Evolutionary conservation across 1,140 invertebrate species (phyloP).

Genomic region (Diorhabda carinulata): DNA sequence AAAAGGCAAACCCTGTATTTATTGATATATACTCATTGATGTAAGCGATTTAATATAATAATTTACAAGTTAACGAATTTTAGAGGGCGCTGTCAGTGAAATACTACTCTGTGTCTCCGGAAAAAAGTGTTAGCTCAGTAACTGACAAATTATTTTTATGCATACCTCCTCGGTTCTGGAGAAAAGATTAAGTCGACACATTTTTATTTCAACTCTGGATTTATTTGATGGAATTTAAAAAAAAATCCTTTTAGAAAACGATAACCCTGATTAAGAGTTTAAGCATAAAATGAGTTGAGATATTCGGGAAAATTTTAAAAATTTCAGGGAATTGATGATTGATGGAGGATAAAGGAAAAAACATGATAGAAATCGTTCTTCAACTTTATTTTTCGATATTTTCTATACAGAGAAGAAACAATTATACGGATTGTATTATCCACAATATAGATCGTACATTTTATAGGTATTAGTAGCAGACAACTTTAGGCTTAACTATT

Average conservation of each 20-base stretch:
- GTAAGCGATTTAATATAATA: too few relatives aligned
- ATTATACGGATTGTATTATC: too few relatives aligned
- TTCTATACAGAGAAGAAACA: too few relatives aligned
- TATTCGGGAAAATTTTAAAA: background rate
- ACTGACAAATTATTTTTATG: background rate
- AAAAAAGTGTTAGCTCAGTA: conserved; percentile 2
- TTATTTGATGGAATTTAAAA: background rate
- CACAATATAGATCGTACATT: too few relatives aligned
- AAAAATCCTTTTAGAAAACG: background rate
- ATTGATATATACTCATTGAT: too few relatives aligned
- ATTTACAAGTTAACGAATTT: too few relatives aligned
- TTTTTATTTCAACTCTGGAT: background rate
- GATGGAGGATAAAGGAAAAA: background rate
- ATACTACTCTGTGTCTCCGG: background rate
- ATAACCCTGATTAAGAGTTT: background rate
- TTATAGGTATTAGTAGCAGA: conserved; percentile 3
- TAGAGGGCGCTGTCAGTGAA: too few relatives aligned
- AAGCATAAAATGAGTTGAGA: background rate
- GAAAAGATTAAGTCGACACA: background rate
- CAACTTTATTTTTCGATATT: too few relatives aligned
- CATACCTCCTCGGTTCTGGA: background rate
- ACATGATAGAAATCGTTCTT: too few relatives aligned
- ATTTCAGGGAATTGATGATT: background rate
- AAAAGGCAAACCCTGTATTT: too few relatives aligned
- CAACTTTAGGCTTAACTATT: conserved; percentile 15